A percentile compares a stretch with the other conserved stretches of the same genome.
phyloP scores from a whole-genome alignment of 1,140 invertebrate genomes.

The Brachionus asplanchnoidis region DNA sequence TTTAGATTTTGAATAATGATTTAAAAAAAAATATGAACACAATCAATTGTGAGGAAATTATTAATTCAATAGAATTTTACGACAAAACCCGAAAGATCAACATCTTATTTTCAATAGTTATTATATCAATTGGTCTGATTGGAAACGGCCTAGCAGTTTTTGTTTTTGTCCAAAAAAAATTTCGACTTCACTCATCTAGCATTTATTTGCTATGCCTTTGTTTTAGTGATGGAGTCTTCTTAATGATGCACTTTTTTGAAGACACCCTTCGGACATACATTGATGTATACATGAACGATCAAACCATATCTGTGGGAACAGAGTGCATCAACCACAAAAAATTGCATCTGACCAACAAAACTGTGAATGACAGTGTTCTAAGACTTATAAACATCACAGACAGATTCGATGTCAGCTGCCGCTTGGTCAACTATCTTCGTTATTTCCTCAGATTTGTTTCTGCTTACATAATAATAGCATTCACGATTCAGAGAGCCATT shows the following conservation, averaged over 20 bases:
- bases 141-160: slow-evolving; percentile 30
- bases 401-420: background rate
- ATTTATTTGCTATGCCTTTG: slow-evolving; percentile 33
- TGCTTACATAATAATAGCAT: slow-evolving; percentile 25
- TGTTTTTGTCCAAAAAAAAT: slow-evolving; percentile 35
- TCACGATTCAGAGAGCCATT: slow-evolving; percentile 28
- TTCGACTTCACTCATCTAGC: slow-evolving; percentile 34
- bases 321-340: background rate
- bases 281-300: background rate
- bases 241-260: slow-evolving; percentile 39
- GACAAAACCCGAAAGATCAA: background rate
- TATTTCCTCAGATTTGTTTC: slow-evolving; percentile 38
- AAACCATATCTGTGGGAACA: background rate
- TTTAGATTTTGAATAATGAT: too few relatives aligned
- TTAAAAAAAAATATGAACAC: background rate
- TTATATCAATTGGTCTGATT: background rate
- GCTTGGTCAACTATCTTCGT: slow-evolving; percentile 13
- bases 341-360: background rate
- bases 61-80: background rate
- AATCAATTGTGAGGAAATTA: background rate
- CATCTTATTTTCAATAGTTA: background rate
- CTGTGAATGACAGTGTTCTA: background rate
- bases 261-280: slow-evolving; percentile 36
- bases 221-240: slow-evolving; percentile 19
- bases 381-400: slow-evolving; percentile 13